Evolutionary conservation across 2,888 invertebrate genomes (phyloP).

Genomic region (Chymomyza amoena): DNA sequence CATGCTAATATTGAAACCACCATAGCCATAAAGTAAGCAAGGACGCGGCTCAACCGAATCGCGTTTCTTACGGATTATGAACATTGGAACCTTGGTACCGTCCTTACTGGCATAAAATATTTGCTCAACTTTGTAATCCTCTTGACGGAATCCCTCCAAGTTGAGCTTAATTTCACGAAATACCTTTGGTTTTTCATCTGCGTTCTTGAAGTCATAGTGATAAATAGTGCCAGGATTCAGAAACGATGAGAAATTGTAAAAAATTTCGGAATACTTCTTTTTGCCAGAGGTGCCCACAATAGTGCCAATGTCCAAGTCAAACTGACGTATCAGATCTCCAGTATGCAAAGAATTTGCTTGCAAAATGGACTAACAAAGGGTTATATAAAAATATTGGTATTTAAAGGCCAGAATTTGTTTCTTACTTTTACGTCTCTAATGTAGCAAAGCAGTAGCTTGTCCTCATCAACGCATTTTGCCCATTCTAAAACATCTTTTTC

Average conservation of each 20-base stretch:
- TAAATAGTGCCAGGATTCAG: constrained; percentile 92
- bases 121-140: constrained; percentile 90
- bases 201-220: constrained; percentile 87
- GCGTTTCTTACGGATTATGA: constrained; percentile 88
- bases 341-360: constrained; percentile 87
- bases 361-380: constrained; percentile 84
- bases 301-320: constrained; percentile 92
- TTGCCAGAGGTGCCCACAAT: constrained; percentile 91
- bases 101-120: constrained; percentile 96
- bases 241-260: constrained; percentile 96
- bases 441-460: constrained; percentile 92
- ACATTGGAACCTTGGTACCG: constrained; percentile 97
- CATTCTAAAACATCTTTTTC: constrained; percentile 93
- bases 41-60: constrained; percentile 81
- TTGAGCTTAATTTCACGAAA: constrained; percentile 89
- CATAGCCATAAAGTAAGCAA: constrained; percentile 95
- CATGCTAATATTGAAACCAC: constrained; percentile 96
- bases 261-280: constrained; percentile 91
- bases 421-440: constrained; percentile 95
- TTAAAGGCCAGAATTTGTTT: neutral
- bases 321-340: constrained; percentile 86
- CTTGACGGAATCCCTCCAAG: constrained; percentile 89
- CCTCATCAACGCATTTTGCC: constrained; percentile 90
- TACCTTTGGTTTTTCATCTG: constrained; percentile 83
- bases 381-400: neutral